A percentile compares a stretch with the other conserved stretches of the same genome.
These are phyloP conservation scores for Coremacera marginata DNA, from an alignment of 2,888 invertebrate species.

Conservation along the genomic window DNA sequence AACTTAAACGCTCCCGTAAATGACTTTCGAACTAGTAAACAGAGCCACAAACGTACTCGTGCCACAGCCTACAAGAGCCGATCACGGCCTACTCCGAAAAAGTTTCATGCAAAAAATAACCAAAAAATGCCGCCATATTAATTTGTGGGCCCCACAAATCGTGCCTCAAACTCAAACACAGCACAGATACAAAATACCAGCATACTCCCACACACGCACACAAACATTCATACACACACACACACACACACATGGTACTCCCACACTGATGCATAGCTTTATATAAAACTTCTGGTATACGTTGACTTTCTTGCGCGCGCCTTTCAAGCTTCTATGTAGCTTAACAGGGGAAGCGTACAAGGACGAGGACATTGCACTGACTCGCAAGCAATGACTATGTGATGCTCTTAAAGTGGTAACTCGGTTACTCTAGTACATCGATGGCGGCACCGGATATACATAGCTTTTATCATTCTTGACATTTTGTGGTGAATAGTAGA, in stretches of 20 bases:
- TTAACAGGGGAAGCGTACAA: background rate
- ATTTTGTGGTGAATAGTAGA: slow-evolving; percentile 70
- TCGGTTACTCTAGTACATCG: slow-evolving; percentile 34
- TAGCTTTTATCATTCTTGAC: slow-evolving; percentile 69
- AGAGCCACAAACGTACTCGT: slow-evolving; percentile 40
- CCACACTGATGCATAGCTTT: background rate
- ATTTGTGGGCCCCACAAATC: slow-evolving; percentile 10
- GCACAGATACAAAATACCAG: slow-evolving; percentile 2
- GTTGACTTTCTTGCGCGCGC: no score
- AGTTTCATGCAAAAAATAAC: slow-evolving; percentile 40
- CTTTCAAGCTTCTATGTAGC: background rate
- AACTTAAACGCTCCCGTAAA: slow-evolving; percentile 47
- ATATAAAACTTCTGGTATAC: background rate
- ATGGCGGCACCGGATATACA: slow-evolving; percentile 43
- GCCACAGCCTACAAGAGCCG: background rate
- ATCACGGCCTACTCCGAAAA: background rate
- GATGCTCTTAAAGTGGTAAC: slow-evolving; percentile 40
- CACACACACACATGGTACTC: background rate
- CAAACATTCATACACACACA: background rate
- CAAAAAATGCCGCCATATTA: slow-evolving; percentile 44
- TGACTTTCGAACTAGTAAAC: slow-evolving; percentile 64
- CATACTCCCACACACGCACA: background rate
- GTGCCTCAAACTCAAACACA: slow-evolving; percentile 24
- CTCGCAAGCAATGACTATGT: slow-evolving; percentile 37
- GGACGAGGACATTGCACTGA: background rate